Evolutionary conservation across 2,888 invertebrate species (phyloP).

Genomic region (Lepidocyrtinus sp.): DNA sequence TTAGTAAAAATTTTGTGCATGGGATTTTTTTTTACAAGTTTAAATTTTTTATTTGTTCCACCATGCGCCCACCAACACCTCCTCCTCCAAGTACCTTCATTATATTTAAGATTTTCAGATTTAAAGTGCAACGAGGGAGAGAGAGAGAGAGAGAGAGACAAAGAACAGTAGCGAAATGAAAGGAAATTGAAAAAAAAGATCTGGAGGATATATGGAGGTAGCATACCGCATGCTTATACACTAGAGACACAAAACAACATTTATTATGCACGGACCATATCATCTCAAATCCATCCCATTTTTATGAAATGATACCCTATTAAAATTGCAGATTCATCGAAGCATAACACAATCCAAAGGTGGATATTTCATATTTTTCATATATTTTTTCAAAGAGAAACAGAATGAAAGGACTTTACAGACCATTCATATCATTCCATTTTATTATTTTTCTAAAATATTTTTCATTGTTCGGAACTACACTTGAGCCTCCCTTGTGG

Average conservation of each 20-base stretch:
- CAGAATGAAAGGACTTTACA: neutral
- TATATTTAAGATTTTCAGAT: neutral
- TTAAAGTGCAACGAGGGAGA: neutral
- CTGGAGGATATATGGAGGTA: conserved; percentile 9
- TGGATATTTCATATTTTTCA: neutral
- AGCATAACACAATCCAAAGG: conserved; percentile 26
- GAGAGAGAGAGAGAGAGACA: neutral
- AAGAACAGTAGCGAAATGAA: neutral
- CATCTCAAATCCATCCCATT: too few relatives aligned
- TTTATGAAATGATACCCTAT: too few relatives aligned
- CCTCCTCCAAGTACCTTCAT: conserved; percentile 11
- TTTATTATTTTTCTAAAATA: conserved; percentile 17
- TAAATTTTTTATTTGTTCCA: conserved; percentile 31
- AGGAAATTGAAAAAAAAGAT: conserved; percentile 27
- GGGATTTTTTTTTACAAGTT: conserved; percentile 43
- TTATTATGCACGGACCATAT: too few relatives aligned
- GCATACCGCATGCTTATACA: too few relatives aligned
- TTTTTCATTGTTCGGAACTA: too few relatives aligned
- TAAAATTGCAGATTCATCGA: conserved; percentile 58
- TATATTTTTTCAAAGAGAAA: neutral
- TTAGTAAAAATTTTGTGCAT: too few relatives aligned
- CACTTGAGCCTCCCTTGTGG: too few relatives aligned
- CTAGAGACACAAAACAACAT: too few relatives aligned
- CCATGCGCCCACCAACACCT: too few relatives aligned
- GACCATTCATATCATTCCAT: conserved; percentile 7